Base-by-base conservation (phyloP, 2,888 invertebrate species). In the Dicranocentrus wangi region DNA sequence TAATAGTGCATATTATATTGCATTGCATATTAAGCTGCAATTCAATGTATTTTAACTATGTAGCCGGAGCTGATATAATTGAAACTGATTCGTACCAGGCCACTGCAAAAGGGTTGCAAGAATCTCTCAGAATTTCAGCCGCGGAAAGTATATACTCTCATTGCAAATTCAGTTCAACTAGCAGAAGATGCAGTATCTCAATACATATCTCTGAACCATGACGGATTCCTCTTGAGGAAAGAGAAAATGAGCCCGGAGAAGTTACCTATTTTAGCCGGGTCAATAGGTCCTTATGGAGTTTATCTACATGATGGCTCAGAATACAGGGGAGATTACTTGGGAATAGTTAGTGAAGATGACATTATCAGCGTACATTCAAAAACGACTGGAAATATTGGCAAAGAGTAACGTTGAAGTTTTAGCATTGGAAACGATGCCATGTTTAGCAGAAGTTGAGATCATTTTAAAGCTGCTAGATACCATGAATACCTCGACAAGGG, bases 231-330 rank as follows among this genome's bases (percentile, higher is more conserved):
- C 17, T 53, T 17, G 1, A 1, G 51, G 7, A 28, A 53, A 15
- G 70, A 70, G 15, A 55, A 32, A 27, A 28, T 69, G 8, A 43
- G 28, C 7, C 17, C 51, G 8, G 15, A 61, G 42, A 75, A 65
- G 28, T 61, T 88, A 84, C 93, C 94, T 13, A 88, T 93, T 86
- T 91, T 98, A 61, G 95, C 94, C 23, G 98, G 96, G 0, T 95
- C 97, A 0, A 93, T 97, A 82, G 98, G 98, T 0, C 96, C 98
- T 0, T 98, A 95, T 88, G 98, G 97, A 0, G 97, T 97, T 0
- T 93, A 93, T 87, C 90, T 96, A 43, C 94, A 94, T 87, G 96
- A 98, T 88, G 95, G 94, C 13, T 97, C 97, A 0, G 98, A 98
- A 88, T 98, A 98, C 88, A 93, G 93, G n/a, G 98, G 98, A 19